Evolutionary conservation across 2,113 vertebrate species (phyloP).

Genomic region (Oenanthe oenanthe): DNA sequence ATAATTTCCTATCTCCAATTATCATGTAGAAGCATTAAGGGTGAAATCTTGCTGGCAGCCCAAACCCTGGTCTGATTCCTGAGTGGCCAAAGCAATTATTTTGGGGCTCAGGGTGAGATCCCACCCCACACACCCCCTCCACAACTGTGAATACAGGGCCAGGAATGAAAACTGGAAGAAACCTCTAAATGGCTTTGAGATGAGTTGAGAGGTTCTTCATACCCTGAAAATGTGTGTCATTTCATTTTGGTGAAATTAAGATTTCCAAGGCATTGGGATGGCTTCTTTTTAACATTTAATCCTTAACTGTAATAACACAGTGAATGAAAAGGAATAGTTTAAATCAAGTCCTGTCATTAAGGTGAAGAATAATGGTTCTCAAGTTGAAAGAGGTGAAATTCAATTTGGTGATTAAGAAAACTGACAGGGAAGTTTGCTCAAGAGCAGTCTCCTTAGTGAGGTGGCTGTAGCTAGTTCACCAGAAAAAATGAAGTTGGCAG

Average conservation of each 20-base stretch:
- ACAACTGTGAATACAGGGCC: not conserved
- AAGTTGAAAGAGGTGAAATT: conserved; percentile 15
- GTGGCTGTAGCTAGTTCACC: not conserved
- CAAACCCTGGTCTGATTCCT: fast-evolving
- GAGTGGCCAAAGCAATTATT: not conserved
- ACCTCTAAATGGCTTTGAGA: fast-evolving
- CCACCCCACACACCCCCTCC: not conserved
- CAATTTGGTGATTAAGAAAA: conserved; percentile 28
- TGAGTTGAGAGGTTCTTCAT: not conserved
- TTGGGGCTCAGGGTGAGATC: not conserved
- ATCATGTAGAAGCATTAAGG: fast-evolving
- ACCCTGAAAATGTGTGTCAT: not conserved
- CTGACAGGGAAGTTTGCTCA: conserved; percentile 31
- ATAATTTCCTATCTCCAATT: not conserved
- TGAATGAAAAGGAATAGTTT: not conserved
- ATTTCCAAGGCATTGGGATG: not conserved
- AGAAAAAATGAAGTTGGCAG: not conserved
- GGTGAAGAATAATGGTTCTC: not conserved
- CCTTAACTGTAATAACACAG: not conserved
- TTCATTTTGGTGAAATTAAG: not conserved
- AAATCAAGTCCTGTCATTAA: conserved; percentile 17
- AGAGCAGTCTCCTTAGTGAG: not conserved
- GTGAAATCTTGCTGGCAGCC: not conserved
- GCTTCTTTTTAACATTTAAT: not conserved
- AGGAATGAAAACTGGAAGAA: not conserved